phyloP scores from a whole-genome alignment of 2,888 invertebrate species.

The Eumerus sabulonum region DNA sequence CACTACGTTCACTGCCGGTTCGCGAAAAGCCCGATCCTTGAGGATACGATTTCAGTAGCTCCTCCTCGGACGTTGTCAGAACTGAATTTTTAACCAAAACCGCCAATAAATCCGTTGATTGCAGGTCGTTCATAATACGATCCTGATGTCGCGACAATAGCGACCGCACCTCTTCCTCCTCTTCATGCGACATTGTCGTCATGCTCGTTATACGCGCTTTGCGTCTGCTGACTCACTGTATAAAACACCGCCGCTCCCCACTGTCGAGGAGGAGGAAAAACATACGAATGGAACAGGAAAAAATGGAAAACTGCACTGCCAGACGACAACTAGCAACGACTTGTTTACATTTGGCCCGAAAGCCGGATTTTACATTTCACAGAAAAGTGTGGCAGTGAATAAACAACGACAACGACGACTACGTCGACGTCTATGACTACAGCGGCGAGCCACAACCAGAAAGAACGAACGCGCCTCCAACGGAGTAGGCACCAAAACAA shows the following conservation, averaged over 20 bases:
- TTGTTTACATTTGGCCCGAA: conserved; percentile 63
- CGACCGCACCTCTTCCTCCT: conserved; percentile 81
- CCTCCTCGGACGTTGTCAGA: conserved; percentile 82
- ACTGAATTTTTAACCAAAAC: conserved; percentile 84
- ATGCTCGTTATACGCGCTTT: conserved; percentile 18
- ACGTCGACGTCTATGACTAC: no score
- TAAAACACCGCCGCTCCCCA: neutral
- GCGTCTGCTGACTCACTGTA: conserved; percentile 28
- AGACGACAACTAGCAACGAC: conserved; percentile 22
- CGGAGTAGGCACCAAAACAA: neutral
- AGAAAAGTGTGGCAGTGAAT: conserved; percentile 53
- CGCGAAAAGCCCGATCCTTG: conserved; percentile 70
- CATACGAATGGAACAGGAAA: neutral
- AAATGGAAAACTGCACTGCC: conserved; percentile 10
- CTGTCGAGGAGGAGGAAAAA: neutral
- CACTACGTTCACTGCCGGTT: conserved; percentile 73
- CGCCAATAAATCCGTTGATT: conserved; percentile 83
- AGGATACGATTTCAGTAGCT: conserved; percentile 74
- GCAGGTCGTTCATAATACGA: conserved; percentile 82
- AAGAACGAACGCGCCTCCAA: no score
- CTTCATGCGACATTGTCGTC: conserved; percentile 76
- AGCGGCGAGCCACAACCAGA: no score
- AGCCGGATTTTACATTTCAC: conserved; percentile 66
- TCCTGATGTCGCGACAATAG: conserved; percentile 83
- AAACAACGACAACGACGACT: conserved; percentile 20